Evolutionary conservation across 2,888 invertebrate species (phyloP), one percentile per base, ranked within the genome.

Genomic region (Saturnia japonica): DNA sequence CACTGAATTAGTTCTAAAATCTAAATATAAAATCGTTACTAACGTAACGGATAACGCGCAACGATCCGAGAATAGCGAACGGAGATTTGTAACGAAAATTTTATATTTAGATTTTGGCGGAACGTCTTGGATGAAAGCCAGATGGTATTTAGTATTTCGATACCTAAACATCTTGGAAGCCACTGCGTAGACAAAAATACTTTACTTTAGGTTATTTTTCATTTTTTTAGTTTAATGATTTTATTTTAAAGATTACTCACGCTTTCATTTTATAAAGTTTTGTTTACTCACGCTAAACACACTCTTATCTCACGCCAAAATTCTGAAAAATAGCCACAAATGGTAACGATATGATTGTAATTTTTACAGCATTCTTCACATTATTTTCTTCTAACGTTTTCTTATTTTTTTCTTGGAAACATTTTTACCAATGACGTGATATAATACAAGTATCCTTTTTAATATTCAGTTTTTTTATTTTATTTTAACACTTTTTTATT

Each of bases 51-150:
- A 70, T 68, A 70, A 71, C 71, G 68, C 71, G 71, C 71, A 71
- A 71, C 71, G 71, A 62, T 54, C 64, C 62, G 64, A 51, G 69
- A 72, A 72, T 72, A 72, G 69, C 51, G 40, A 72, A 67, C 69
- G 72, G 69, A 57, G 69, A 57, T 67, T 69, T 70, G 67, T 69
- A 72, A 69, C 72, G 72, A 62, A 47, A 60, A 67, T 40, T 40
- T 47, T 72, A 72, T 69, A 67, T 70, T 62, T 62, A 69, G 62
- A 34, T 40, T 45, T 64, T 57, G 43, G 68, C 68, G 68, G 70
- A 67, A 68, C 69, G 72, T 62, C 62, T 69, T 73, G 75, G 76
- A 75, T 43, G 1, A 6, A 54, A 42, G 76, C 76, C 76, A 76
- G 76, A 73, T 70, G 72, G 54, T 68, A 74, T 62, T 67, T 47